A percentile compares a stretch with the other conserved stretches of the same genome.
Evolutionary conservation across 2,888 invertebrate genomes (phyloP).

Genomic region (Clepsis dumicolana): DNA sequence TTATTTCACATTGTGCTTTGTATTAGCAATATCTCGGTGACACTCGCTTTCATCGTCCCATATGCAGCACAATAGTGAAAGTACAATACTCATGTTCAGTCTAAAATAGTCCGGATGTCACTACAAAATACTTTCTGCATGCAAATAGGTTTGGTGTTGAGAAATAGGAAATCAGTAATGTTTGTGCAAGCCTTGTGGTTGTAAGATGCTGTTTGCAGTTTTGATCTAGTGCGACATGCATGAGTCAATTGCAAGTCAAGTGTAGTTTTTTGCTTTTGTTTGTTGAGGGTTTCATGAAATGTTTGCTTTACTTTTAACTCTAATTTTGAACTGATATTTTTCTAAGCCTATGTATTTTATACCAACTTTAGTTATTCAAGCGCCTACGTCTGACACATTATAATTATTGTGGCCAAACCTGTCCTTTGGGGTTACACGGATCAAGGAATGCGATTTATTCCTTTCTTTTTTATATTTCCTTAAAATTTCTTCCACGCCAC

Average conservation of each 20-base stretch:
- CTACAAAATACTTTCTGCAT: constrained; percentile 39
- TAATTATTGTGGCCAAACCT: too few relatives aligned
- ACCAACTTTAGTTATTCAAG: too few relatives aligned
- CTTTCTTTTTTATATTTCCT: too few relatives aligned
- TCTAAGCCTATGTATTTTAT: too few relatives aligned
- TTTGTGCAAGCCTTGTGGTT: constrained; percentile 8
- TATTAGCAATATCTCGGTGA: constrained; percentile 51
- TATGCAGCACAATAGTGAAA: constrained; percentile 71
- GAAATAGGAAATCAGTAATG: constrained; percentile 38
- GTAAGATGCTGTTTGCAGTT: constrained; percentile 14
- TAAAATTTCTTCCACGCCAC: too few relatives aligned
- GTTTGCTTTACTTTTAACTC: too few relatives aligned
- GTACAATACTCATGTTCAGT: constrained; percentile 45
- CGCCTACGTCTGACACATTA: too few relatives aligned
- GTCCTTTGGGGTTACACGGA: too few relatives aligned
- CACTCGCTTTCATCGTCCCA: constrained; percentile 74
- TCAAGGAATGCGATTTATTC: too few relatives aligned
- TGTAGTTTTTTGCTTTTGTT: not conserved
- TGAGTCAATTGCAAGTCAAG: not conserved
- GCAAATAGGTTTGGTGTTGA: constrained; percentile 29
- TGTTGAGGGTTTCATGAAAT: not conserved
- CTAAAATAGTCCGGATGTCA: constrained; percentile 42
- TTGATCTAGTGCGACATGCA: not conserved
- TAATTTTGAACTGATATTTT: too few relatives aligned
- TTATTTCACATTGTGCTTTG: constrained; percentile 71